These are phyloP conservation scores for Scomber colias DNA, from an alignment of 2,113 vertebrate species.

Conservation along the genomic window DNA sequence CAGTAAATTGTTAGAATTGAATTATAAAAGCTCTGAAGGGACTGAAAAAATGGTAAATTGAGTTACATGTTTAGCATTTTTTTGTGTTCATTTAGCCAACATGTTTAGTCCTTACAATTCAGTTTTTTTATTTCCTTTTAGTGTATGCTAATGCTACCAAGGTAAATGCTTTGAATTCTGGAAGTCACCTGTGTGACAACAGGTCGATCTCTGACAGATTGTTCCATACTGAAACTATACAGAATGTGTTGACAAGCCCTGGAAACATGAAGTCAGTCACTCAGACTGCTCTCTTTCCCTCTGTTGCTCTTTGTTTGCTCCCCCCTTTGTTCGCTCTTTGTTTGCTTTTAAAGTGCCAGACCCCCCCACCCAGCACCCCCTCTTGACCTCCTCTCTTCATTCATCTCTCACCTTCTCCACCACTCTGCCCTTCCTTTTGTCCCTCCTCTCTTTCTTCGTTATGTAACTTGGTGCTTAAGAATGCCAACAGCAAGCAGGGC, in stretches of 20 bases:
- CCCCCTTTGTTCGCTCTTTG: not conserved
- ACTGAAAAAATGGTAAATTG: not conserved
- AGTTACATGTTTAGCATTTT: too few species aligned
- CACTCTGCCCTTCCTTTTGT: constrained; percentile 40
- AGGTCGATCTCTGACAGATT: not conserved
- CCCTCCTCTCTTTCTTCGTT: constrained; percentile 40
- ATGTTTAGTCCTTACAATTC: not conserved
- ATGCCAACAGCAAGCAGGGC: constrained; percentile 54
- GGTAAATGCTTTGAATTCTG: not conserved
- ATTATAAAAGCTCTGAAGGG: not conserved
- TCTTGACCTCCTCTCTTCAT: constrained; percentile 35
- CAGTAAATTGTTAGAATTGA: not conserved
- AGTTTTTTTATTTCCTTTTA: not conserved
- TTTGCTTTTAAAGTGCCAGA: not conserved
- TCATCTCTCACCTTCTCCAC: constrained; percentile 48
- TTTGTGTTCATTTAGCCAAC: not conserved
- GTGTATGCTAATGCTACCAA: constrained; percentile 4
- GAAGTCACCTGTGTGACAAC: not conserved
- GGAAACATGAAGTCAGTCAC: not conserved
- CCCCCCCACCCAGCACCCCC: not conserved
- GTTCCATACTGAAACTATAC: not conserved
- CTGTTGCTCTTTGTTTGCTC: not conserved
- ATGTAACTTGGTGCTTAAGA: constrained; percentile 62
- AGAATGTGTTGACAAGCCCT: not conserved
- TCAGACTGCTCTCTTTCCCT: not conserved